Conservation (phyloP, 2,113 vertebrate species). For the Dascyllus trimaculatus region DNA sequence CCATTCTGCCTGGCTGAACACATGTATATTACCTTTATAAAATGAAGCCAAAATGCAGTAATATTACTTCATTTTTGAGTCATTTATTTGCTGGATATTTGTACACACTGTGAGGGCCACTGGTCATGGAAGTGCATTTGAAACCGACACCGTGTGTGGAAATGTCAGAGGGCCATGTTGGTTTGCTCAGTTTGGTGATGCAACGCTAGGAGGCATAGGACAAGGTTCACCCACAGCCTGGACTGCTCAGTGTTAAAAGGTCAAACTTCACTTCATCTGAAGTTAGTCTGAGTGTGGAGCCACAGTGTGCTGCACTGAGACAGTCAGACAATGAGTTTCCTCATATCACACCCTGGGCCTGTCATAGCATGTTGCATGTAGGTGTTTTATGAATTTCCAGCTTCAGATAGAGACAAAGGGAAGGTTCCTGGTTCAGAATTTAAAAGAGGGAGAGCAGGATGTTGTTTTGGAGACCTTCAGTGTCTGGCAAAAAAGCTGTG, state of each 20-base stretch:
- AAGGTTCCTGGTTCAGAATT: background rate
- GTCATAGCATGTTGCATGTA: background rate
- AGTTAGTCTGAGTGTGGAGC: background rate
- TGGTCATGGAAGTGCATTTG: conserved; percentile 18
- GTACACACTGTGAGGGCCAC: background rate
- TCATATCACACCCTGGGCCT: conserved; percentile 20
- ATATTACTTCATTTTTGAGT: no score
- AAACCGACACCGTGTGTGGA: conserved; percentile 68
- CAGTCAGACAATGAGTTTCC: background rate
- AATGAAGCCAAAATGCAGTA: no score
- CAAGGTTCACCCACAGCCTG: conserved; percentile 32
- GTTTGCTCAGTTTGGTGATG: conserved; percentile 35
- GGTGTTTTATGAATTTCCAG: background rate
- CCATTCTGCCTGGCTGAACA: no score
- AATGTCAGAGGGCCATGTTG: conserved; percentile 75
- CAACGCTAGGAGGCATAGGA: conserved; percentile 47
- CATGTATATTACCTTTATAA: no score
- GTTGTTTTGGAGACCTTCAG: conserved; percentile 23
- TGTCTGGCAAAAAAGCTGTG: conserved; percentile 18
- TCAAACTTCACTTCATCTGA: conserved; percentile 6
- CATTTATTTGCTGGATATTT: background rate
- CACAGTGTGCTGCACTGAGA: background rate
- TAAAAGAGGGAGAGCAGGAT: background rate
- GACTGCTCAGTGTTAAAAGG: conserved; percentile 39
- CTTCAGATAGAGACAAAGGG: background rate